Evolutionary conservation across 92 coral and sea anemone species (phyloP), one percentile per base, ranked within the genome.

Genomic region (Porites rus): DNA sequence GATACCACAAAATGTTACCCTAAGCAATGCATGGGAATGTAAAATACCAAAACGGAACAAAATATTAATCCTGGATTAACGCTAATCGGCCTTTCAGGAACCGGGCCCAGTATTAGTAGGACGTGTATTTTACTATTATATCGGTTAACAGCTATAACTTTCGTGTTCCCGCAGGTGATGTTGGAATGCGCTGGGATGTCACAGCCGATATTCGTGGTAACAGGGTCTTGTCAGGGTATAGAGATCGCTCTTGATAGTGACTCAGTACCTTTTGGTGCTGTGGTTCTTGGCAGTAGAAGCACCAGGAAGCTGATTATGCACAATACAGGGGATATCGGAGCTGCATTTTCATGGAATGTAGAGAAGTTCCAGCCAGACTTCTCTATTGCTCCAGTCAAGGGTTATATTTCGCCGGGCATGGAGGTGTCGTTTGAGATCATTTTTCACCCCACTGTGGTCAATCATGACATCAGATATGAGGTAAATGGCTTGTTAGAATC

Each of bases 241-340:
- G 99, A 97, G 81, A 90, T 97, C 74, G 72, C 87, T 51, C 90
- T 97, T 72, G 99, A 97, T 86, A 93, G 93, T 78, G 92, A 96
- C 82, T 97, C 99, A 19, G 94, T 97, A 22, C 99, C 99, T 11
- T 97, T 97, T 71, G 99, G 99, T 22, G 99, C 99, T 3, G 98
- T 97, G n/a, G 98, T 97, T 63, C 86, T 76, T 18, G 97, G 99
- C 63, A 97, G 99, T 75, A 94, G 94, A 51, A 97, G 99, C 86
- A 72, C 96, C 12, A 86, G 99, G 58, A 95, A 93, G 76, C 92
- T 95, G 38, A 90, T 97, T 86, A 95, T 97, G 99, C 98, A 93
- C 75, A 97, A 97, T 38, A 91, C 96, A 25, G 99, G 99, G 13
- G 99, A 97, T 77, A 96, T 97, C 28, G 99, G 99, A 21, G 98